A percentile compares a stretch with the other conserved stretches of the same genome.
Evolutionary conservation across 2,797 vertebrate species (phyloP).

Genomic region (Chromis chromis): DNA sequence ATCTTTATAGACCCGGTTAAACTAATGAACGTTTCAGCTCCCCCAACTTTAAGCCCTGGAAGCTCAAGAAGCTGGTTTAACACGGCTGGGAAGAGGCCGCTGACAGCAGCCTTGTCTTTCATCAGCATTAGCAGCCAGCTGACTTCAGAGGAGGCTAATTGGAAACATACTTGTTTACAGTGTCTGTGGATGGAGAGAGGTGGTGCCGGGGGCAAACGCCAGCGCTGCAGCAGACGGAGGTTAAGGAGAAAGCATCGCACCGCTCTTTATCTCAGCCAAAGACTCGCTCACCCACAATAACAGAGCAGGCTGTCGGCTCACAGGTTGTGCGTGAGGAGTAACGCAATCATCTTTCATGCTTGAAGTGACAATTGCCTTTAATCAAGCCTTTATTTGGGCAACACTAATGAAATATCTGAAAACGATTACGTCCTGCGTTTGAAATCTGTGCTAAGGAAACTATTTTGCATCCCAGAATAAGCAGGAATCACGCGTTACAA

Average conservation of each 20-base stretch:
- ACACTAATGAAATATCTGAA: not conserved
- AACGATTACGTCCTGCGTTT: not conserved
- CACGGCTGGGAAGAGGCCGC: slow-evolving; percentile 23
- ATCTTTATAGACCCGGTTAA: slow-evolving; percentile 66
- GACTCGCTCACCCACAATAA: slow-evolving; percentile 9
- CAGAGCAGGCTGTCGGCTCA: not conserved
- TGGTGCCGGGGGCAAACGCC: slow-evolving; percentile 37
- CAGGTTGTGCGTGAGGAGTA: slow-evolving; percentile 6
- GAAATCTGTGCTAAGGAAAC: slow-evolving; percentile 14
- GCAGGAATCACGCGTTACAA: slow-evolving; percentile 35
- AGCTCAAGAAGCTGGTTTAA: slow-evolving; percentile 29
- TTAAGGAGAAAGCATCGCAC: slow-evolving; percentile 10
- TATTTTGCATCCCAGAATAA: slow-evolving; percentile 22
- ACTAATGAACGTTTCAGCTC: slow-evolving; percentile 57
- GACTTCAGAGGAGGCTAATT: slow-evolving; percentile 65
- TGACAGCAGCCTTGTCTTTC: slow-evolving; percentile 62
- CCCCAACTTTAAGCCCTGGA: slow-evolving; percentile 24
- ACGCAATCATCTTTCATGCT: no score
- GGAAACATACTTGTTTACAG: slow-evolving; percentile 79
- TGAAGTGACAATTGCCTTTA: not conserved
- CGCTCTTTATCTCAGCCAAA: slow-evolving; percentile 21
- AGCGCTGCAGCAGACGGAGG: slow-evolving; percentile 30
- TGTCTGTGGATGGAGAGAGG: slow-evolving; percentile 31
- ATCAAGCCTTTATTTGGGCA: not conserved
- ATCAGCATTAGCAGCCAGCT: slow-evolving; percentile 56